These are phyloP conservation scores for Oreochromis aureus DNA, from an alignment of 2,113 vertebrate genomes.

Conservation along the genomic window DNA sequence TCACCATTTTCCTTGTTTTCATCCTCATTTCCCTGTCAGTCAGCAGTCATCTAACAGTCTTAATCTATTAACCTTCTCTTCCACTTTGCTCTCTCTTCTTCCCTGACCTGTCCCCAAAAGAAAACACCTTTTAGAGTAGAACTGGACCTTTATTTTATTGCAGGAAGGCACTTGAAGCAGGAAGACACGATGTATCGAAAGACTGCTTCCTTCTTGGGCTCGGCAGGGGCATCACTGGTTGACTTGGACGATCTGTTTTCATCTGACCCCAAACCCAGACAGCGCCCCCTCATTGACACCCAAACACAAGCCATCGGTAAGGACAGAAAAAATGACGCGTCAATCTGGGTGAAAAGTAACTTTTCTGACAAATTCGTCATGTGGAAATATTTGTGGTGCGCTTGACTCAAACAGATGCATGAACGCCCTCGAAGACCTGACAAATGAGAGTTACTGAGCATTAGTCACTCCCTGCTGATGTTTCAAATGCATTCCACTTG, in stretches of 20 bases:
- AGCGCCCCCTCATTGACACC: not conserved
- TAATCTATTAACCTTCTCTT: constrained; percentile 47
- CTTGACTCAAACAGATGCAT: constrained; percentile 3
- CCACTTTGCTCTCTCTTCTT: constrained; percentile 51
- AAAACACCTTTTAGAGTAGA: constrained; percentile 66
- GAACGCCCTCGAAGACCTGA: not conserved
- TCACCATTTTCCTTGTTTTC: not conserved
- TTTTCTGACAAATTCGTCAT: not conserved
- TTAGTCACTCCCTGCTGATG: not conserved
- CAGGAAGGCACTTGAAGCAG: constrained; percentile 9
- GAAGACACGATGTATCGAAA: constrained; percentile 56
- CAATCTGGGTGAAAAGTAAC: not conserved
- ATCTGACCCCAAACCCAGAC: constrained; percentile 50
- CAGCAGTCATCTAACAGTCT: not conserved
- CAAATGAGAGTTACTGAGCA: not conserved
- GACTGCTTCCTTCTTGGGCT: constrained; percentile 77
- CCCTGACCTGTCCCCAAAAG: constrained; percentile 26
- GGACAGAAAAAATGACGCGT: constrained; percentile 9
- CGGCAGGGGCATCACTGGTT: constrained; percentile 75
- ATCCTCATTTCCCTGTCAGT: not conserved
- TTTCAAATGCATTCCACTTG: not conserved
- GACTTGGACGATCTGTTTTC: constrained; percentile 81
- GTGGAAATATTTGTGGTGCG: not conserved
- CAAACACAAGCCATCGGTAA: constrained; percentile 73
- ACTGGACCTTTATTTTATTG: constrained; percentile 50